Percentiles rank a stretch among this genome's conserved stretches.
Evolutionary conservation across 2,888 invertebrate genomes (phyloP).

Genomic region (Myopa testacea): DNA sequence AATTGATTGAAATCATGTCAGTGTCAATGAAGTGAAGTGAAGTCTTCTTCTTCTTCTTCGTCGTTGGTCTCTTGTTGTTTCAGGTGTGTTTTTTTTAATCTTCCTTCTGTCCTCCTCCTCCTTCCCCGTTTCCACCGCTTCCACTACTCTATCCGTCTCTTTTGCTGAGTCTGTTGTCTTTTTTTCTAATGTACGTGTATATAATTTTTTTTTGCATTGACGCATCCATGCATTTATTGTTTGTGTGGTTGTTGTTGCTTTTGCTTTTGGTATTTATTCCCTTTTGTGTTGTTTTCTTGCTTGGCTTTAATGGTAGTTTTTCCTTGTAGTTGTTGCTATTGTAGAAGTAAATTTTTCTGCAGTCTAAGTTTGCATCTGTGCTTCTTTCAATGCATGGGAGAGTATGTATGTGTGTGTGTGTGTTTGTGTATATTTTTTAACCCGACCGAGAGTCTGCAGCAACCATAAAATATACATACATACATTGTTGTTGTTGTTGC

Average conservation of each 20-base stretch:
- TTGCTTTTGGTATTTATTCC: not conserved
- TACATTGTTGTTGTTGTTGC: conserved; percentile 3
- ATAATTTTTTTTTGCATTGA: not conserved
- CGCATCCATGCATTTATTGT: not conserved
- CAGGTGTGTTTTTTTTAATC: too few species aligned
- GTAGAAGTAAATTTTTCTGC: not conserved
- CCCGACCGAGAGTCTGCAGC: not conserved
- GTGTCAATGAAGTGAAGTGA: too few species aligned
- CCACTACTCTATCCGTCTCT: too few species aligned
- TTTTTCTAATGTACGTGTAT: not conserved
- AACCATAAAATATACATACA: not conserved
- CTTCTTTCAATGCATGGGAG: not conserved
- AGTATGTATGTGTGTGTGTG: not conserved
- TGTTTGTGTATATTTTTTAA: not conserved
- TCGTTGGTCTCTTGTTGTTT: too few species aligned
- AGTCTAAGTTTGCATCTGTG: not conserved
- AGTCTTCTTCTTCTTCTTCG: too few species aligned
- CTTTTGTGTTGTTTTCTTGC: not conserved
- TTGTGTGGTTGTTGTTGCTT: not conserved
- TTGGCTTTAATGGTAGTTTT: not conserved
- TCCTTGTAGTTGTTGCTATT: not conserved
- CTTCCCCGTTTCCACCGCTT: too few species aligned
- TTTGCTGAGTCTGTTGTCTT: too few species aligned
- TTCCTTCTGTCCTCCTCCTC: too few species aligned
- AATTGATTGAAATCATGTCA: too few species aligned